Percentiles rank a stretch among this genome's conserved stretches.
These are phyloP conservation scores for Bos indicus DNA, from an alignment of 2,113 vertebrate species.

Conservation along the genomic window DNA sequence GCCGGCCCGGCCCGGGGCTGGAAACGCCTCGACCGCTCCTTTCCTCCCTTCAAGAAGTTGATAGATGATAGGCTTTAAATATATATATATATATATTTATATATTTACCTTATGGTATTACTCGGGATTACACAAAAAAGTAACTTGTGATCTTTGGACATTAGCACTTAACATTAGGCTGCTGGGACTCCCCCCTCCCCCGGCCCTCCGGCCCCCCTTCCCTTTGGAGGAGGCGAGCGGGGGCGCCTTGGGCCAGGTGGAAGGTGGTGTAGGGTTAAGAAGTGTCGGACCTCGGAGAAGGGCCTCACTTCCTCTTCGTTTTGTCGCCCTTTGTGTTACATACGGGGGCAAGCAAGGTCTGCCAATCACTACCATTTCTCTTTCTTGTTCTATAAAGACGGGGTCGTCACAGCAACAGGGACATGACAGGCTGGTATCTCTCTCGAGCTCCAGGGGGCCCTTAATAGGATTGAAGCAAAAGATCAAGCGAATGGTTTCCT, in stretches of 20 bases:
- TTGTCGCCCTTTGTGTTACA: slow-evolving; percentile 90
- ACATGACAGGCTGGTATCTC: slow-evolving; percentile 87
- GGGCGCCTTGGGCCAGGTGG: slow-evolving; percentile 80
- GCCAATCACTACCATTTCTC: slow-evolving; percentile 89
- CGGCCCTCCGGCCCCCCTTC: background rate
- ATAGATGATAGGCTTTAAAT: background rate
- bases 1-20: slow-evolving; percentile 1
- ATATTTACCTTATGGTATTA: background rate
- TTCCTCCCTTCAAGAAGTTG: slow-evolving; percentile 7
- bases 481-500: slow-evolving; percentile 87
- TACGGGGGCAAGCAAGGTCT: slow-evolving; percentile 89
- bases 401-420: slow-evolving; percentile 89
- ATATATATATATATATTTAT: background rate
- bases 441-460: slow-evolving; percentile 86
- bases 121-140: slow-evolving; percentile 40
- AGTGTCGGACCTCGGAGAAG: slow-evolving; percentile 86
- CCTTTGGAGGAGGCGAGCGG: slow-evolving; percentile 38
- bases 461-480: slow-evolving; percentile 89
- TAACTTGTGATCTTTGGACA: slow-evolving; percentile 1
- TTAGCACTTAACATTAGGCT: background rate
- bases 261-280: slow-evolving; percentile 90
- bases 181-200: background rate
- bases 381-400: slow-evolving; percentile 85
- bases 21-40: background rate
- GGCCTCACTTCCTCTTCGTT: slow-evolving; percentile 91